phyloP scores from a whole-genome alignment of 92 coral and sea anemone species.

The Palythoa heliodiscus region DNA sequence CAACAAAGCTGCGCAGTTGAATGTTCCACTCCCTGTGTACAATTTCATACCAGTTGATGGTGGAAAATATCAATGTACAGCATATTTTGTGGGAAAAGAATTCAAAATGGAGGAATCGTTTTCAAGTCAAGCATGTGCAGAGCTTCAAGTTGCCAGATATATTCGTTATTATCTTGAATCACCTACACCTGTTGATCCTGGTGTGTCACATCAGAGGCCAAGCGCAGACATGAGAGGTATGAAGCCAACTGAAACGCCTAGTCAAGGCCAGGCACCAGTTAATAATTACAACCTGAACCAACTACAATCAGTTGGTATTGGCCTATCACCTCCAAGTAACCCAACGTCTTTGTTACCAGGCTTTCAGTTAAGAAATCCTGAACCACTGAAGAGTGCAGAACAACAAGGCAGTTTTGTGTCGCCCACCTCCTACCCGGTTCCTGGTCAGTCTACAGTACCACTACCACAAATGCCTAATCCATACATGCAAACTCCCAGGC shows the following conservation, averaged over 20 bases:
- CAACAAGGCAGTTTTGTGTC: background rate
- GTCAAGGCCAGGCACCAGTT: background rate
- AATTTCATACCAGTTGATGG: background rate
- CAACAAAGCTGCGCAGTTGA: background rate
- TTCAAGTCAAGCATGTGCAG: slow-evolving; percentile 68
- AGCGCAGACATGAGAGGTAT: background rate
- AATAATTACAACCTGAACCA: background rate
- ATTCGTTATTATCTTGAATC: slow-evolving; percentile 52
- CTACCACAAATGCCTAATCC: background rate
- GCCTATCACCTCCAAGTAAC: background rate
- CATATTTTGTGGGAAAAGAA: slow-evolving; percentile 62
- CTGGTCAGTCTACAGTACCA: background rate
- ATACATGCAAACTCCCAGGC: background rate
- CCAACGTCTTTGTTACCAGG: background rate
- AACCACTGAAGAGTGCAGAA: background rate
- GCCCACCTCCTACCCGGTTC: background rate
- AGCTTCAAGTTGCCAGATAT: slow-evolving; percentile 66
- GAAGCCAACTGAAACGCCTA: background rate
- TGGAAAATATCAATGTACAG: slow-evolving; percentile 56
- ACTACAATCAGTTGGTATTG: background rate
- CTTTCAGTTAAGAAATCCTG: background rate
- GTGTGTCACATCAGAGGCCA: background rate
- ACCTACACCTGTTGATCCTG: background rate
- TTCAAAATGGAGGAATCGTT: slow-evolving; percentile 61
- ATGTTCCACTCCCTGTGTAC: background rate